phyloP scores from a whole-genome alignment of 2,113 vertebrate species.

The Neoarius graeffei region DNA sequence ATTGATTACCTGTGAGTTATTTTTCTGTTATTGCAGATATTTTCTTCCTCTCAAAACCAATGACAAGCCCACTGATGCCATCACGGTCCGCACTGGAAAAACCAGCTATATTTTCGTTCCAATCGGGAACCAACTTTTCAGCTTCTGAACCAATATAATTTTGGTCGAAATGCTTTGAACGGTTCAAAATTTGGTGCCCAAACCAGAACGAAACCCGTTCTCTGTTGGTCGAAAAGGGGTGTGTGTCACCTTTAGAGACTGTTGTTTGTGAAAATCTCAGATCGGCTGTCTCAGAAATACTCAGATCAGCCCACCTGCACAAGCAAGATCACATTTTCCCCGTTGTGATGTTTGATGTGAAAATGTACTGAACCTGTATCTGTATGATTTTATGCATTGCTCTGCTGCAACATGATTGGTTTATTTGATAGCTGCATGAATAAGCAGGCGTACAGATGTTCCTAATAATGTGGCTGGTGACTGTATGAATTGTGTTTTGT shows the following conservation, averaged over 20 bases:
- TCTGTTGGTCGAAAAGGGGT: too few relatives aligned
- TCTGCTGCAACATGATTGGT: background rate
- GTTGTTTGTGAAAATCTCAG: background rate
- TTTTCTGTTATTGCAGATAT: too few relatives aligned
- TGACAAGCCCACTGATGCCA: too few relatives aligned
- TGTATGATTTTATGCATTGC: background rate
- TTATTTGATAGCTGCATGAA: background rate
- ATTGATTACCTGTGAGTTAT: too few relatives aligned
- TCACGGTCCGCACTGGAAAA: too few relatives aligned
- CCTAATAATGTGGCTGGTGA: background rate
- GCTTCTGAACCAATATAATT: too few relatives aligned
- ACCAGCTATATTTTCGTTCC: too few relatives aligned
- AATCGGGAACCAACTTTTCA: too few relatives aligned
- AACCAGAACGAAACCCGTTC: too few relatives aligned
- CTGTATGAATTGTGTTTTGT: background rate
- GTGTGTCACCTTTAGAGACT: background rate
- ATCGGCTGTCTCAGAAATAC: background rate
- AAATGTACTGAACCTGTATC: background rate
- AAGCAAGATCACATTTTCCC: background rate
- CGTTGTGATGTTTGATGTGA: background rate
- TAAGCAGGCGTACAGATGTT: background rate
- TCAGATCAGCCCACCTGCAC: background rate
- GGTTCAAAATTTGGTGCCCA: too few relatives aligned
- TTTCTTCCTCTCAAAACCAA: too few relatives aligned
- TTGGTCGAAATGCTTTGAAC: too few relatives aligned